Conservation (phyloP, 1,140 invertebrate genomes). For the Drosophila auraria region DNA sequence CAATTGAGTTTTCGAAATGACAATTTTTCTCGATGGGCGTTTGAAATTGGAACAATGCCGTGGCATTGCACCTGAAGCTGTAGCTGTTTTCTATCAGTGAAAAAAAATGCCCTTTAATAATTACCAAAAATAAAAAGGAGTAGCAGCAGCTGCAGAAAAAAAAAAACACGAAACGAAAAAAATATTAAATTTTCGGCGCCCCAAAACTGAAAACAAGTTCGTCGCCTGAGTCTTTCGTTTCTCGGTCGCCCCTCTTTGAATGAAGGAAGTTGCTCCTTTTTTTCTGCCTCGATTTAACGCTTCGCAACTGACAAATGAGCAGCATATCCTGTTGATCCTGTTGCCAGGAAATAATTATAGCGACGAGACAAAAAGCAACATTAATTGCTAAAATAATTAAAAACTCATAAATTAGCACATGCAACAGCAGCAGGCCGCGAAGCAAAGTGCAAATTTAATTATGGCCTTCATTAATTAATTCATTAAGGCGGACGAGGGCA, state of each 20-base stretch:
- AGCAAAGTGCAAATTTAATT: constrained; percentile 80
- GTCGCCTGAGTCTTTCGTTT: constrained; percentile 75
- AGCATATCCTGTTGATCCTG: constrained; percentile 82
- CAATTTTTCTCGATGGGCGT: constrained; percentile 52
- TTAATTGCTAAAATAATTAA: constrained; percentile 83
- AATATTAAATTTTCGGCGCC: constrained; percentile 50
- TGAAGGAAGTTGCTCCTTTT: constrained; percentile 52
- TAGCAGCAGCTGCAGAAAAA: constrained; percentile 74
- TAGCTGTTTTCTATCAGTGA: constrained; percentile 54
- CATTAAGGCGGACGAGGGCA: constrained; percentile 54
- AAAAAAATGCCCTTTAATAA: constrained; percentile 69
- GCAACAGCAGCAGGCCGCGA: constrained; percentile 17
- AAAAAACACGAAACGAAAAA: constrained; percentile 31
- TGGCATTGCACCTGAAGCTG: constrained; percentile 64
- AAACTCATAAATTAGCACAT: constrained; percentile 76
- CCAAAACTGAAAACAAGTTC: constrained; percentile 73
- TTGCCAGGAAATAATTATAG: constrained; percentile 69
- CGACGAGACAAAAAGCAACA: constrained; percentile 39
- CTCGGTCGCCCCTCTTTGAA: constrained; percentile 4
- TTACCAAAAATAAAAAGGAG: constrained; percentile 48
- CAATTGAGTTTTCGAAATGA: constrained; percentile 78
- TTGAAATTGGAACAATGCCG: constrained; percentile 67
- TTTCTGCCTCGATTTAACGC: constrained; percentile 50
- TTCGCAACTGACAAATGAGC: constrained; percentile 77
- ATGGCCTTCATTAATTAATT: constrained; percentile 77